Evolutionary conservation across 2,888 invertebrate species (phyloP), one percentile per base, ranked within the genome.

Genomic region (Phalera bucephala): DNA sequence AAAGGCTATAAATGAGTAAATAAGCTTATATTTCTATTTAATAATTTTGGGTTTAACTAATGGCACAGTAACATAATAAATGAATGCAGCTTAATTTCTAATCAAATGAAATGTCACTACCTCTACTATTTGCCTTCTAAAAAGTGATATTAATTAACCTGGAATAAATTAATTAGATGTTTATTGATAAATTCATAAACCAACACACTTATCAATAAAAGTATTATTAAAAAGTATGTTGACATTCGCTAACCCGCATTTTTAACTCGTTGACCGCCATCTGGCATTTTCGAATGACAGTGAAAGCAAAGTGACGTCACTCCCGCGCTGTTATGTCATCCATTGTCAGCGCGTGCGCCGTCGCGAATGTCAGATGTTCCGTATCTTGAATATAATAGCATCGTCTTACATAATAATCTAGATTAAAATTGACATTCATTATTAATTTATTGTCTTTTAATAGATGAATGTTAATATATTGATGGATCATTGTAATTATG

Each of bases 261-360:
- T 57, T 50, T 50, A 52, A 41, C 57, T 58, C 51, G 45, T 32
- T 58, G 58, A 58, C 59, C 58, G 56, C 53, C 50, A 45, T 58
- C 41, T 29, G 35, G 20, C 12, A 25, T 25, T 11, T 25, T n/a
- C 3, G 33, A 41, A 34, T 39, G 55, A 45, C 38, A 58, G 57
- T 58, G 58, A 58, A 58, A 58, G 58, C 35, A 26, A 10, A 48
- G 45, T 31, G 17, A 12, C 31, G 40, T 46, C 50, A 34, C 44
- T 40, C 56, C 42, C 51, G 42, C 21, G 13, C 28, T 22, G 14
- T 52, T 52, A 52, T 34, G 40, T 46, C 53, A 52, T 22, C 42
- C 35, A 52, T 58, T 58, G 57, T 57, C 45, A 34, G 25, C 42
- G 43, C 33, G 15, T 38, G 30, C 34, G 23, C 29, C 7, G 21